A percentile compares a stretch with the other conserved stretches of the same genome.
Evolutionary conservation across 2,888 invertebrate species (phyloP).

Genomic region (Agrotis exclamationis): DNA sequence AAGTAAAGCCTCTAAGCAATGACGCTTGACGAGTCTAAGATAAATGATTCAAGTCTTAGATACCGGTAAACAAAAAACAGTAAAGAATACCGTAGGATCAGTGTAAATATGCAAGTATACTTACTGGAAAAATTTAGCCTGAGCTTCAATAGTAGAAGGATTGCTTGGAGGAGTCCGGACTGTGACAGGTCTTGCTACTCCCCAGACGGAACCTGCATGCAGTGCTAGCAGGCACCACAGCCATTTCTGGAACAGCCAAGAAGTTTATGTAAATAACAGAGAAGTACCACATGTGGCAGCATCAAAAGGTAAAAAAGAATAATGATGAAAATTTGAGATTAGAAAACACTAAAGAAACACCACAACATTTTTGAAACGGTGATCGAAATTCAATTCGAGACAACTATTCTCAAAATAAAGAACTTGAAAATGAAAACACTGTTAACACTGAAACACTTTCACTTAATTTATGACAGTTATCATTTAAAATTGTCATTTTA

Average conservation of each 20-base stretch:
- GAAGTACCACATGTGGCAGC: no score
- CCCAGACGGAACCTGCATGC: slow-evolving; percentile 75
- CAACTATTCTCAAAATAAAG: not conserved
- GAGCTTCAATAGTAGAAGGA: slow-evolving; percentile 83
- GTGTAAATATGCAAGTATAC: slow-evolving; percentile 59
- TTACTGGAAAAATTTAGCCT: slow-evolving; percentile 90
- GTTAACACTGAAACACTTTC: slow-evolving; percentile 61
- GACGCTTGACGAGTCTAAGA: no score
- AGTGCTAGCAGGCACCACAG: slow-evolving; percentile 79
- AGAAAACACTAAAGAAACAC: not conserved
- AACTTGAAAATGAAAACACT: slow-evolving; percentile 36
- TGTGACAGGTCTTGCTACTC: slow-evolving; percentile 70
- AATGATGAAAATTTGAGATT: not conserved
- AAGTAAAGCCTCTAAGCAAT: no score
- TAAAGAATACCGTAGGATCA: no score
- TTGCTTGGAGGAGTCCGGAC: slow-evolving; percentile 76
- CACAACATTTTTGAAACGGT: not conserved
- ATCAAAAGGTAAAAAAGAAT: not conserved
- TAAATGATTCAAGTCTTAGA: no score
- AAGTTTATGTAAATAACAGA: not conserved
- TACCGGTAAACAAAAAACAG: no score
- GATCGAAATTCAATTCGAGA: slow-evolving; percentile 1
- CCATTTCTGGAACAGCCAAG: slow-evolving; percentile 79
- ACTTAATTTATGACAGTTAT: slow-evolving; percentile 24
- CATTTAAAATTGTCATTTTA: not conserved